A percentile compares a stretch with the other conserved stretches of the same genome.
phyloP scores from a whole-genome alignment of 2,888 invertebrate genomes.

The Melanostoma scalare region DNA sequence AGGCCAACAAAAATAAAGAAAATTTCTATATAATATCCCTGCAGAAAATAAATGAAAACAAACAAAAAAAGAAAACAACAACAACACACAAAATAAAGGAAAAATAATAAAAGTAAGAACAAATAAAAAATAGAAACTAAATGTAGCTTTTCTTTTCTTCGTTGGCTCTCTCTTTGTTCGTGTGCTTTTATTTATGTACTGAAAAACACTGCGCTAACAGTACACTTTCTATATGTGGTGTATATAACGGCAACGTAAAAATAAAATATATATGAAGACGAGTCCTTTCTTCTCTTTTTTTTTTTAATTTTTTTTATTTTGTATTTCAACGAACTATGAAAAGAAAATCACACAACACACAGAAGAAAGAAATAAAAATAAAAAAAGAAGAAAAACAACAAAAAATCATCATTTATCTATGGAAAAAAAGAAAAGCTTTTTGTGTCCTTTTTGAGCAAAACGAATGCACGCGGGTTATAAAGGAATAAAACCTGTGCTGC shows the following conservation, averaged over 20 bases:
- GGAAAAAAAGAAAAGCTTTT: slow-evolving; percentile 70
- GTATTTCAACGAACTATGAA: slow-evolving; percentile 55
- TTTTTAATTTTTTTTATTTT: slow-evolving; percentile 12
- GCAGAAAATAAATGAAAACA: slow-evolving; percentile 1
- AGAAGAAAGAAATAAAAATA: slow-evolving; percentile 27
- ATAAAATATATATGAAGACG: slow-evolving; percentile 16
- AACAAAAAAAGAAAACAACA: slow-evolving; percentile 12
- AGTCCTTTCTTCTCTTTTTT: slow-evolving; percentile 21
- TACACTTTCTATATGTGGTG: background rate
- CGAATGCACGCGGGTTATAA: slow-evolving; percentile 42
- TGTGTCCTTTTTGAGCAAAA: slow-evolving; percentile 65
- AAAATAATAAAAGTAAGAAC: slow-evolving; percentile 13
- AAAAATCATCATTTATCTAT: slow-evolving; percentile 47
- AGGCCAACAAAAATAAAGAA: background rate
- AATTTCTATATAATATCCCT: background rate
- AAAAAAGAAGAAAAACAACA: slow-evolving; percentile 6
- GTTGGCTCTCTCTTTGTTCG: background rate
- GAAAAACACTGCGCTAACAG: slow-evolving; percentile 2
- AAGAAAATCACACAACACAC: slow-evolving; percentile 55
- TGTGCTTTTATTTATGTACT: slow-evolving; percentile 13
- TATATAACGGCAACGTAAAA: slow-evolving; percentile 8
- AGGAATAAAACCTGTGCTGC: no score
- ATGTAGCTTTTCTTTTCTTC: slow-evolving; percentile 29
- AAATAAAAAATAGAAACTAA: slow-evolving; percentile 30
- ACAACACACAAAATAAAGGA: slow-evolving; percentile 11